Evolutionary conservation across 2,888 invertebrate genomes (phyloP).

Genomic region (Eurytoma adleriae): DNA sequence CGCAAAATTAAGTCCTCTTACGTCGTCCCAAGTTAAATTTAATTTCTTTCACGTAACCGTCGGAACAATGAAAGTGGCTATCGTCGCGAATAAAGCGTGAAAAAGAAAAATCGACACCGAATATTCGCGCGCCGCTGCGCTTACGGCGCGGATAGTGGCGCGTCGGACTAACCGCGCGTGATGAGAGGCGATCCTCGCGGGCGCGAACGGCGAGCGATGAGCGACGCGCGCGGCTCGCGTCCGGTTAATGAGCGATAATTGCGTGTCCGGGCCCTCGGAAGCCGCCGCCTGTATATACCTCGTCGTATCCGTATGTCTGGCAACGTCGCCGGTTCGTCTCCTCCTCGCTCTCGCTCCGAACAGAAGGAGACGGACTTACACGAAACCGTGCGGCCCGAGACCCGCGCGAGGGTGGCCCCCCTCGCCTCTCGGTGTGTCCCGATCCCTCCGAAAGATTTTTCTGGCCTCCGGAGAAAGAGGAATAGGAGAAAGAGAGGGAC

Average conservation of each 20-base stretch:
- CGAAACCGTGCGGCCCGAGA: background rate
- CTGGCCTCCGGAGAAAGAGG: background rate
- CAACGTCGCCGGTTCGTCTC: conserved; percentile 37
- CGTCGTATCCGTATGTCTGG: conserved; percentile 24
- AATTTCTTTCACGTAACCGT: too few relatives aligned
- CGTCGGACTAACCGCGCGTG: too few relatives aligned
- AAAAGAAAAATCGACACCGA: too few relatives aligned
- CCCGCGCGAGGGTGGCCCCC: conserved; percentile 26
- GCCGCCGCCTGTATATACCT: background rate
- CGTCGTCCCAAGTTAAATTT: too few relatives aligned
- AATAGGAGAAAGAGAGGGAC: background rate
- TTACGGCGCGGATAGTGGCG: too few relatives aligned
- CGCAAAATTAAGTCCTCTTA: too few relatives aligned
- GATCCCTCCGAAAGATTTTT: background rate
- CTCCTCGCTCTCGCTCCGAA: background rate
- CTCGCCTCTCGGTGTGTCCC: background rate
- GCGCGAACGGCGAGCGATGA: too few relatives aligned
- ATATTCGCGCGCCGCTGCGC: too few relatives aligned
- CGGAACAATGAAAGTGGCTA: too few relatives aligned
- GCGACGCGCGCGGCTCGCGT: background rate
- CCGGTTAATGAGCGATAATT: conserved; percentile 57
- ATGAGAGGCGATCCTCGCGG: too few relatives aligned
- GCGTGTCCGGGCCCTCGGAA: conserved; percentile 8
- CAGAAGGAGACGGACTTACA: conserved; percentile 10
- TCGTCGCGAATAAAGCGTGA: too few relatives aligned